Percentiles rank a stretch among this genome's conserved stretches.
These are phyloP conservation scores for Falcaria lacertinaria DNA, from an alignment of 2,888 invertebrate genomes.

Conservation along the genomic window DNA sequence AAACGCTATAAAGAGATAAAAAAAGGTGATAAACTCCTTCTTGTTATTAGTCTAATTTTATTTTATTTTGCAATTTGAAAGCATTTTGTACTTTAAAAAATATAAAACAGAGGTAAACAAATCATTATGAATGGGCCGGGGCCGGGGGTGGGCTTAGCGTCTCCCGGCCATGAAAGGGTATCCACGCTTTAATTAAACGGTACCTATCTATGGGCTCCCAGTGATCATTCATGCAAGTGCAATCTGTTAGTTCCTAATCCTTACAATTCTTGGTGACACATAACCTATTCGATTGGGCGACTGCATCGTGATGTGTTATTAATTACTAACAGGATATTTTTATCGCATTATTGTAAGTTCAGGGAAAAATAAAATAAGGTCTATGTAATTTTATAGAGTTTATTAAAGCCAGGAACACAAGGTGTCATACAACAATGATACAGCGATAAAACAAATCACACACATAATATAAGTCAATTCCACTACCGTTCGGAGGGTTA, in stretches of 20 bases:
- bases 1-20: no score
- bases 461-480: constrained; percentile 13
- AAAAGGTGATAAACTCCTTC: no score
- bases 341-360: not conserved
- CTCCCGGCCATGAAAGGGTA: not conserved
- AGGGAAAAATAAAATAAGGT: constrained; percentile 11
- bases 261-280: not conserved
- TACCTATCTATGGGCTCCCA: not conserved
- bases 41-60: no score
- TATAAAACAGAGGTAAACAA: not conserved
- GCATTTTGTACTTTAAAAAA: no score
- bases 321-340: no score
- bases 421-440: constrained; percentile 47
- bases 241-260: constrained; percentile 1
- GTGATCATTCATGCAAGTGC: not conserved
- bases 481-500: not conserved
- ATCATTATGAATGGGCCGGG: not conserved
- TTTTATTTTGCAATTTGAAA: no score
- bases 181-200: not conserved
- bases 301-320: no score
- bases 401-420: constrained; percentile 75
- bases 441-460: constrained; percentile 26
- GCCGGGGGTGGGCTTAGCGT: not conserved
- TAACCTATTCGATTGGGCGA: not conserved
- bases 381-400: constrained; percentile 46